Evolutionary conservation across 1,140 invertebrate genomes (phyloP).

Genomic region (Leucophenga varia): DNA sequence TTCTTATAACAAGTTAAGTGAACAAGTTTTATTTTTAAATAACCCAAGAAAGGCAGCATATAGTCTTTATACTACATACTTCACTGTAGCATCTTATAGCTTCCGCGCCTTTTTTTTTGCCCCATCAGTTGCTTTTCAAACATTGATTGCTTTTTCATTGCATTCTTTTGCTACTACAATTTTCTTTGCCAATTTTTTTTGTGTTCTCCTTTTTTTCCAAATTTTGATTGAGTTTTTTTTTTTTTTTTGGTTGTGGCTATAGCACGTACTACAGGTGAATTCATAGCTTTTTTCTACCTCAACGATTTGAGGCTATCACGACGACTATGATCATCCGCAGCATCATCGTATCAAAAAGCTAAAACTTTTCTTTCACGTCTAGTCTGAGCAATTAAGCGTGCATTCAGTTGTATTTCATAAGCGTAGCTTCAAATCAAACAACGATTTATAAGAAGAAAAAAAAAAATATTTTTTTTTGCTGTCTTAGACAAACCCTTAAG

Average conservation of each 20-base stretch:
- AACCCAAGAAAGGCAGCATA: too few relatives aligned
- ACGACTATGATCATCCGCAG: too few relatives aligned
- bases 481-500: neutral
- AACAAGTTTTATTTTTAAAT: too few relatives aligned
- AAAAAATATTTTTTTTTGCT: slow-evolving; percentile 7
- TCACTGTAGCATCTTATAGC: too few relatives aligned
- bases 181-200: slow-evolving; percentile 29
- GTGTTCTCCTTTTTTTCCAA: neutral
- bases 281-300: slow-evolving; percentile 37
- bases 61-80: too few relatives aligned
- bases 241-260: slow-evolving; percentile 1
- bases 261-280: slow-evolving; percentile 10
- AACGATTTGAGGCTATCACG: slow-evolving; percentile 12
- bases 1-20: too few relatives aligned
- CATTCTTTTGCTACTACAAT: slow-evolving; percentile 27
- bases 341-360: too few relatives aligned
- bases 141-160: slow-evolving; percentile 49
- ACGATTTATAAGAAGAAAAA: slow-evolving; percentile 42
- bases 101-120: too few relatives aligned
- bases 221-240: slow-evolving; percentile 1
- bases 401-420: slow-evolving; percentile 26
- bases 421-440: slow-evolving; percentile 24
- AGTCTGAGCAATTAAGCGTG: slow-evolving; percentile 37
- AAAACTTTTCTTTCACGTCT: neutral
- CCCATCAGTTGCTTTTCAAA: too few relatives aligned